Evolutionary conservation across 2,113 vertebrate species (phyloP).

Genomic region (Gasterosteus aculeatus): DNA sequence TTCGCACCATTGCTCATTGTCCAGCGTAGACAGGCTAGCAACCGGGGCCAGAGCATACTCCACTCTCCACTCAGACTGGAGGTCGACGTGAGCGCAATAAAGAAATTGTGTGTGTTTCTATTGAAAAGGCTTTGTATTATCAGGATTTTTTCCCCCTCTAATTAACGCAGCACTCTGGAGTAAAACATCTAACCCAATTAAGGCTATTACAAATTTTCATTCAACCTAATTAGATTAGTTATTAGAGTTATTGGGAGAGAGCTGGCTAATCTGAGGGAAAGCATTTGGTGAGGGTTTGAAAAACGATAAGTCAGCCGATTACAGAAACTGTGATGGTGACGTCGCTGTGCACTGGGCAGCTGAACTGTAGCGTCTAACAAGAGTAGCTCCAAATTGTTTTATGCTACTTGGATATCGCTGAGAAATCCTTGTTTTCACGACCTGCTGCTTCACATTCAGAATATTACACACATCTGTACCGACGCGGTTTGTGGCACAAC

Average conservation of each 20-base stretch:
- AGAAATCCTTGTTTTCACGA: background rate
- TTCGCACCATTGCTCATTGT: slow-evolving; percentile 45
- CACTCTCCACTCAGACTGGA: slow-evolving; percentile 11
- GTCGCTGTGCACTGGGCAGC: background rate
- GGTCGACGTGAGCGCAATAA: background rate
- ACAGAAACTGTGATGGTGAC: background rate
- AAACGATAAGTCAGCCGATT: background rate
- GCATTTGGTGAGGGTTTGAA: background rate
- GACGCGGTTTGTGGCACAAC: background rate
- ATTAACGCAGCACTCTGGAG: background rate
- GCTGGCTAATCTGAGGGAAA: background rate
- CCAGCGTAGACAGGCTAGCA: slow-evolving; percentile 39
- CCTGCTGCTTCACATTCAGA: background rate
- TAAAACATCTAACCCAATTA: slow-evolving; percentile 26
- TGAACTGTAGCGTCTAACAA: background rate
- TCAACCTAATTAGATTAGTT: slow-evolving; percentile 35
- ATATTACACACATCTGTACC: slow-evolving; percentile 13
- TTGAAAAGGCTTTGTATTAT: background rate
- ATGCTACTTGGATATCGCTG: background rate
- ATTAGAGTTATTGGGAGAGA: slow-evolving; percentile 7
- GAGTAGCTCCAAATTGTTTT: background rate
- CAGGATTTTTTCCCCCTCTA: slow-evolving; percentile 14
- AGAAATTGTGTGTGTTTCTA: background rate
- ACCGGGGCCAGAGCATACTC: slow-evolving; percentile 10
- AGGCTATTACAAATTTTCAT: slow-evolving; percentile 37